A percentile compares a stretch with the other conserved stretches of the same genome.
phyloP scores from a whole-genome alignment of 2,888 invertebrate genomes.

The Zhuqinia jingwanae region DNA sequence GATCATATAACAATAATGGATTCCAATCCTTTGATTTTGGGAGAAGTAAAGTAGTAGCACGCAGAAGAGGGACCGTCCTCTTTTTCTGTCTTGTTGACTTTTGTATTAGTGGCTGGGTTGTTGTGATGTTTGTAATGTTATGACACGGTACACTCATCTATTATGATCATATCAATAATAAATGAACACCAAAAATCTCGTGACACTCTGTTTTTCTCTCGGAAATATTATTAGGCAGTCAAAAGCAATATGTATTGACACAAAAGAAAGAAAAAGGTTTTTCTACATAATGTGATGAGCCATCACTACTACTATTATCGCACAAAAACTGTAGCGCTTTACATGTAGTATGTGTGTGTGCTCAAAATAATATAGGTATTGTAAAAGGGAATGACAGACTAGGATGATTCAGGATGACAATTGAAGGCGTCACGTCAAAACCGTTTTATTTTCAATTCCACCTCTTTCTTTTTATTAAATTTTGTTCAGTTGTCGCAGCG shows the following conservation, averaged over 20 bases:
- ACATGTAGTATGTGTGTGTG: neutral
- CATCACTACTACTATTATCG: too few species aligned
- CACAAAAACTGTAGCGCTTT: neutral
- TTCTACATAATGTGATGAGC: neutral
- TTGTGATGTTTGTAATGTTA: constrained; percentile 9
- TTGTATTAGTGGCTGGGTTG: constrained; percentile 33
- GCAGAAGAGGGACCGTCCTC: neutral
- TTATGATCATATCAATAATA: constrained; percentile 50
- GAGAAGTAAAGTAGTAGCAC: too few species aligned
- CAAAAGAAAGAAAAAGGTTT: constrained; percentile 31
- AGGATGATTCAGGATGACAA: constrained; percentile 67
- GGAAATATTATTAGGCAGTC: constrained; percentile 5
- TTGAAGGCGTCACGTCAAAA: constrained; percentile 73
- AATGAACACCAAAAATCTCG: constrained; percentile 46
- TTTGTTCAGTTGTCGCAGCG: constrained; percentile 40
- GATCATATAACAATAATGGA: constrained; percentile 49
- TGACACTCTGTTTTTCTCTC: constrained; percentile 54
- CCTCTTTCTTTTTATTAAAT: constrained; percentile 61
- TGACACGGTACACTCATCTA: constrained; percentile 40
- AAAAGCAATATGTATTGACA: neutral
- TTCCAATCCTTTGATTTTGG: constrained; percentile 59
- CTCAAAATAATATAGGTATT: constrained; percentile 29
- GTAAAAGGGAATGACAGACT: constrained; percentile 21
- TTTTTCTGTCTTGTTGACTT: constrained; percentile 35
- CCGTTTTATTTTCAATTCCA: constrained; percentile 69